Evolutionary conservation across 2,113 vertebrate genomes (phyloP), one percentile per base, ranked within the genome.

Genomic region (Labeo catla): DNA sequence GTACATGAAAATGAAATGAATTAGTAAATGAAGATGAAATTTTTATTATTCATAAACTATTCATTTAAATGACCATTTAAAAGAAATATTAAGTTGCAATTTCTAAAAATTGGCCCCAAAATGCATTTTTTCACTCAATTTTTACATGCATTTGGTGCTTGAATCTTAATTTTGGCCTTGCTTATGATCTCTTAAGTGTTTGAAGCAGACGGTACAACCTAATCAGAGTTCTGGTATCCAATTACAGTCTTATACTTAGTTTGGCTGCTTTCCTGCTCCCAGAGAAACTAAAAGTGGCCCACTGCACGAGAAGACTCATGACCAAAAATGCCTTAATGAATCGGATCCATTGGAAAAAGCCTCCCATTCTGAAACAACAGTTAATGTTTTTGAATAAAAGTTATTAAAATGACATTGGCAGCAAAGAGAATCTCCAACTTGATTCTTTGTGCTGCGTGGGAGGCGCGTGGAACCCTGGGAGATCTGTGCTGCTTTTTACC

Each of bases 401-500:
- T 11, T 8, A 10, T 59, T 59, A 21, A 59, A 19, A 59, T 59
- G 57, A n/a, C 39, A 45, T 8, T 65, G 43, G 43, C 39, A 63
- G 78, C 8, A 59, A 54, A 21, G 8, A 81, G 61, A 81, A 66
- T 81, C 39, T 66, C 12, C 28, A 47, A 11, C 39, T 47, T 47
- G 39, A 76, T 12, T 79, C 36, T 65, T 49, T 86, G 6, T 43
- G 43, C 39, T 77, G 47, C 13, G 61, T 70, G 76, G 76, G 54
- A 65, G 47, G 65, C 3, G 52, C 1, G 36, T 83, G 13, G 47
- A 54, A 73, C 45, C 23, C 19, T 78, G 34, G 4, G 66, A 87
- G 43, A 72, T 84, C 39, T 82, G 15, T 13, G 61, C n/a, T 59
- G 81, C 57, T 77, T 76, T 47, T 43, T 57, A 43, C 81, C 72